Evolutionary conservation across 1,140 invertebrate species (phyloP), one percentile per base, ranked within the genome.

Genomic region (Diuraphis noxia): DNA sequence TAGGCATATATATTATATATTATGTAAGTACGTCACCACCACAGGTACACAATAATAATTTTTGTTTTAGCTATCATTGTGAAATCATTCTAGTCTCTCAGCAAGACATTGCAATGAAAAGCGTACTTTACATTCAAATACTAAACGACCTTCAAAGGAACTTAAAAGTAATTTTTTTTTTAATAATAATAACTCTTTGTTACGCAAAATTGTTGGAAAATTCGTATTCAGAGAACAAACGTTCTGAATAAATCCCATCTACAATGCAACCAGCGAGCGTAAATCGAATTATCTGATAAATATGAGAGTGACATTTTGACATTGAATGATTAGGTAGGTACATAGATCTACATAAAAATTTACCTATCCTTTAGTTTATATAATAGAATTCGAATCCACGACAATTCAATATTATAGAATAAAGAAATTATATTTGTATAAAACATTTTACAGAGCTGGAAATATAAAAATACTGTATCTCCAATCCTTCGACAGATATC

Each of bases 261-360:
- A 49, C n/a, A 10, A 86, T 41, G 10, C 43, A 36, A 49, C 10
- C 34, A n/a, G 2, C 43, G n/a, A 49, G 3, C n/a, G 10, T 9
- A 86, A 46, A 86, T 86, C 34, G 30, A 86, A 86, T 86, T 86
- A 36, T 34, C 43, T 36, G 21, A 86, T 49, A 86, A 46, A 86
- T 86, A 86, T 49, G n/a, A 85, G n/a, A 86, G 41, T 49, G 38
- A 84, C 40, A 43, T 84, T 43, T 46, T 84, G 41, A 84, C 82
- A 19, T 43, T 84, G 82, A 84, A 46, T 84, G 82, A 84, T 84
- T 46, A 72, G 13, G 7, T 46, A 72, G 13, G 7, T n/a, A 84
- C n/a, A 84, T 46, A 84, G 13, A 84, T n/a, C 17, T 34, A 30
- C 82, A 21, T 21, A 43, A 46, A 43, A 46, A 43, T 19, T 79